phyloP scores from a whole-genome alignment of 2,888 invertebrate species.

The Tetheella fluctuosa region DNA sequence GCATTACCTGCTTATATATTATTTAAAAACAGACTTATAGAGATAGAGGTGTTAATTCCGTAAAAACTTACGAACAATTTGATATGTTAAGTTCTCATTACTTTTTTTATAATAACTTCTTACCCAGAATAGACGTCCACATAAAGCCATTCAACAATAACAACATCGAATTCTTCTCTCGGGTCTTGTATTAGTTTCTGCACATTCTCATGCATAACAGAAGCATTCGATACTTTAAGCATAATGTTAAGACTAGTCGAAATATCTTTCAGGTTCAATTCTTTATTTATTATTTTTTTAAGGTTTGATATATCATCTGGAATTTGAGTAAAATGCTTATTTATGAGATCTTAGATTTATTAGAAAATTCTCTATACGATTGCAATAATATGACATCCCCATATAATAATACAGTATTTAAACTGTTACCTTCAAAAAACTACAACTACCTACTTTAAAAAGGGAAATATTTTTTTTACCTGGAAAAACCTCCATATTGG shows the following conservation, averaged over 20 bases:
- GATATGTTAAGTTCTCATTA: too few species aligned
- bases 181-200: slow-evolving; percentile 32
- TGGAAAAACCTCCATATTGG: background rate
- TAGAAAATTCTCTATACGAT: too few species aligned
- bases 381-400: too few species aligned
- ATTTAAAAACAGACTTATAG: too few species aligned
- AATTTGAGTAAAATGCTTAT: slow-evolving; percentile 13
- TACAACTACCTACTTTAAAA: too few species aligned
- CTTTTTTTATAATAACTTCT: slow-evolving; percentile 8
- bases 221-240: slow-evolving; percentile 14
- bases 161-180: slow-evolving; percentile 33
- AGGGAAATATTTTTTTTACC: too few species aligned
- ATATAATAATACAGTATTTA: background rate
- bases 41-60: too few species aligned
- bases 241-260: slow-evolving; percentile 10
- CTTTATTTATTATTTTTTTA: slow-evolving; percentile 20
- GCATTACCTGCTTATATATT: too few species aligned
- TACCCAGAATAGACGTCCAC: slow-evolving; percentile 38
- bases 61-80: too few species aligned
- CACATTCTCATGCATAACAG: slow-evolving; percentile 20
- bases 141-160: slow-evolving; percentile 43
- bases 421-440: too few species aligned
- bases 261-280: slow-evolving; percentile 16
- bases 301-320: slow-evolving; percentile 19
- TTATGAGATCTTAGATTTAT: background rate